A percentile compares a stretch with the other conserved stretches of the same genome.
Conservation (phyloP, 2,113 vertebrate species). For the Sakesphorus luctuosus region DNA sequence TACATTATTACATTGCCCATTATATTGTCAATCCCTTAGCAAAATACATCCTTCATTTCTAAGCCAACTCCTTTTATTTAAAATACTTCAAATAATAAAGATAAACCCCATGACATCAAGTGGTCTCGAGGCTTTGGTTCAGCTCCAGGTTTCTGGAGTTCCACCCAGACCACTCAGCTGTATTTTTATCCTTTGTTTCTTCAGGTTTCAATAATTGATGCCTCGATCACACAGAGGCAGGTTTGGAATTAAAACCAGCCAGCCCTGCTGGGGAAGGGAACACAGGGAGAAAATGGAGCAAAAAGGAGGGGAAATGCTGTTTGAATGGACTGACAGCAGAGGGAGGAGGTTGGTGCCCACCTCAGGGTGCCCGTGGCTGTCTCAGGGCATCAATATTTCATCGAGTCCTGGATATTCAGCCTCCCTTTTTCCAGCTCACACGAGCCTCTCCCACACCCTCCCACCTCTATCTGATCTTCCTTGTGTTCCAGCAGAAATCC, state of each 20-base stretch:
- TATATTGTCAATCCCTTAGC: not conserved
- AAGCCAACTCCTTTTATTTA: not conserved
- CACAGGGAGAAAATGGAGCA: fast-evolving
- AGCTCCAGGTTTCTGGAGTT: not conserved
- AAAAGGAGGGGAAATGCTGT: not conserved
- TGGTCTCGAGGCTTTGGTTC: fast-evolving
- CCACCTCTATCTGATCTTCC: not conserved
- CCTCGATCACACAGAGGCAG: fast-evolving
- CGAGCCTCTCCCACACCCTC: not conserved
- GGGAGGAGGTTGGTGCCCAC: not conserved
- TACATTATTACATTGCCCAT: not conserved
- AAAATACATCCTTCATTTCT: not conserved
- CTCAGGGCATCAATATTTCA: not conserved
- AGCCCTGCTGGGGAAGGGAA: not conserved
- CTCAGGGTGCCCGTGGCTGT: not conserved
- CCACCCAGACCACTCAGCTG: not conserved
- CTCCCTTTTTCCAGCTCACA: not conserved
- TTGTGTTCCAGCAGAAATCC: not conserved
- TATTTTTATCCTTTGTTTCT: not conserved
- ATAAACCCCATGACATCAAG: not conserved
- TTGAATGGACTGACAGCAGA: not conserved
- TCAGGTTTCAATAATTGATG: not conserved
- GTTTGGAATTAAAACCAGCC: not conserved
- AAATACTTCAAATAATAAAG: not conserved
- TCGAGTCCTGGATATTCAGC: fast-evolving